These are phyloP conservation scores for Poeciliopsis paucimaculata DNA, from an alignment of 2,797 vertebrate species.

Conservation along the genomic window DNA sequence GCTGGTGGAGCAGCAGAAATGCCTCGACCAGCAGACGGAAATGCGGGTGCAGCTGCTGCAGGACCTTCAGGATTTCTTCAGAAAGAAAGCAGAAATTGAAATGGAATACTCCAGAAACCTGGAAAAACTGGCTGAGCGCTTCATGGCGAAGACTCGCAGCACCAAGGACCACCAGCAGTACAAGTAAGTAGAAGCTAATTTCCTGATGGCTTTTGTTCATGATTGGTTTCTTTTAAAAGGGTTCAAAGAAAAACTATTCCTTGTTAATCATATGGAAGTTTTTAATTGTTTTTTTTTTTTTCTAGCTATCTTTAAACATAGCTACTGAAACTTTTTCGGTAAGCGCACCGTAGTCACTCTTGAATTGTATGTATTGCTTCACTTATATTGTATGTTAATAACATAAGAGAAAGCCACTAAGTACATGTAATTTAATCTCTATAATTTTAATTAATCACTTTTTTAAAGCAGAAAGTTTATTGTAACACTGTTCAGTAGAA, in stretches of 20 bases:
- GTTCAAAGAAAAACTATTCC: not conserved
- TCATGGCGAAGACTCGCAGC: constrained; percentile 99
- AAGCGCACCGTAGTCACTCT: not conserved
- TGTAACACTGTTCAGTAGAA: not conserved
- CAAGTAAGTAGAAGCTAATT: constrained; percentile 83
- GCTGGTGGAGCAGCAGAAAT: constrained; percentile 97
- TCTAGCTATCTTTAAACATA: not conserved
- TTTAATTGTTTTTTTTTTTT: not conserved
- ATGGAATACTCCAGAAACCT: constrained; percentile 97
- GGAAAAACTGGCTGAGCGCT: constrained; percentile 96
- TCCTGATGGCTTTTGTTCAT: not conserved
- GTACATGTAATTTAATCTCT: not conserved
- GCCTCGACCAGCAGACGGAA: constrained; percentile 97
- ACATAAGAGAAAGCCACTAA: not conserved
- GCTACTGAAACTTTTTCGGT: not conserved
- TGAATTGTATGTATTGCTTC: not conserved
- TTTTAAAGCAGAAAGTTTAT: not conserved
- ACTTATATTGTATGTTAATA: not conserved
- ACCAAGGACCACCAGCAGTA: constrained; percentile 98
- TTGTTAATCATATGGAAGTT: not conserved
- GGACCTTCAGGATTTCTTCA: constrained; percentile 98
- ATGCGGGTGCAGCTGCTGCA: constrained; percentile 97
- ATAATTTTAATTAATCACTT: not conserved
- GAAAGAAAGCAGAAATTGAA: constrained; percentile 98
- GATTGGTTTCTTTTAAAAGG: not conserved